Evolutionary conservation across 2,888 invertebrate species (phyloP).

Genomic region (Cryptosula pallasiana): DNA sequence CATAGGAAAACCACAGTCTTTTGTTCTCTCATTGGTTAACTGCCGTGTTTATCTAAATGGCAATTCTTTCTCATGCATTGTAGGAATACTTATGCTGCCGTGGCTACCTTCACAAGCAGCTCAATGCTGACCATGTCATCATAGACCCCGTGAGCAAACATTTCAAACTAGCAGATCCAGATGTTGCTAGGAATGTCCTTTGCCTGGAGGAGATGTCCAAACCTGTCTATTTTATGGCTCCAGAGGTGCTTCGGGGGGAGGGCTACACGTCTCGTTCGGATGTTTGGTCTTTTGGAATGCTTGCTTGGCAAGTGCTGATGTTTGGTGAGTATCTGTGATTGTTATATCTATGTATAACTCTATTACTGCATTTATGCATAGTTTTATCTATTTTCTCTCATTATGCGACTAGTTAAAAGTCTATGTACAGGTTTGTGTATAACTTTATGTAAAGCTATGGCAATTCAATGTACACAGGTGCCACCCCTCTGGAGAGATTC

Average conservation of each 20-base stretch:
- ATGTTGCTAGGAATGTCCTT: background rate
- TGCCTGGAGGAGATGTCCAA: background rate
- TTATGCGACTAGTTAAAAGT: too few relatives aligned
- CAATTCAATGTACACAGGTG: too few relatives aligned
- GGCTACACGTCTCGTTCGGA: background rate
- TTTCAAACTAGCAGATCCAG: background rate
- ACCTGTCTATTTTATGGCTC: background rate
- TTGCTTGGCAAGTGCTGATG: background rate
- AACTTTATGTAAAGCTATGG: too few relatives aligned
- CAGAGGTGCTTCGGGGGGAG: background rate
- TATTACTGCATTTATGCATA: too few relatives aligned
- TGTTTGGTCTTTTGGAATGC: conserved; percentile 9
- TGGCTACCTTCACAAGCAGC: background rate
- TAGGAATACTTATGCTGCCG: background rate
- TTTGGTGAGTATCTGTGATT: conserved; percentile 19
- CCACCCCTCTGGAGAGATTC: background rate
- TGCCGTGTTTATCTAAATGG: too few relatives aligned
- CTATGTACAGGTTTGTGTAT: too few relatives aligned
- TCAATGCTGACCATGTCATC: background rate
- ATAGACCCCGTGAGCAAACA: background rate
- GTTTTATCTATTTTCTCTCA: too few relatives aligned
- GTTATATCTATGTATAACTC: too few relatives aligned
- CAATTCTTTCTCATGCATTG: background rate
- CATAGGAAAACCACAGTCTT: too few relatives aligned
- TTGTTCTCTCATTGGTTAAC: too few relatives aligned